Conservation (phyloP, 2,797 vertebrate species). For the Poecilia gillii region DNA sequence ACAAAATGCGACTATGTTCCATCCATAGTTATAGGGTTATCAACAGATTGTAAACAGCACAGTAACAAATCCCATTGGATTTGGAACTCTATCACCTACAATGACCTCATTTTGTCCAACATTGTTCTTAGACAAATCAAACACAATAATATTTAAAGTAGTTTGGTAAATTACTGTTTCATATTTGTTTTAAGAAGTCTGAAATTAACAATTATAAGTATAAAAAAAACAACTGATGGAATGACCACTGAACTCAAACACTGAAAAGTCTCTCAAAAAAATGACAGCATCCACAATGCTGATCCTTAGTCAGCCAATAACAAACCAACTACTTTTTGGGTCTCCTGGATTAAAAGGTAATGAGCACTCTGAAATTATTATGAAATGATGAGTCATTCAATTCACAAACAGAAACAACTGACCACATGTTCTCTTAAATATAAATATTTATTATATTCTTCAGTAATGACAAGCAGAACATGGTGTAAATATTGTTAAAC, state of each 20-base stretch:
- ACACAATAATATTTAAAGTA: neutral
- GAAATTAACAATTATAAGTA: neutral
- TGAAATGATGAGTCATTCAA: neutral
- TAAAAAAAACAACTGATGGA: too few relatives aligned
- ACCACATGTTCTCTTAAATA: constrained; percentile 20
- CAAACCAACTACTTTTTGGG: neutral
- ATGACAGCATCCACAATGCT: too few relatives aligned
- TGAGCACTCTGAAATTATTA: neutral
- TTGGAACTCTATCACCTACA: neutral
- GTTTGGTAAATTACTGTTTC: neutral
- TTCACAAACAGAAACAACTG: constrained; percentile 1
- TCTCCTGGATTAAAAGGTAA: neutral
- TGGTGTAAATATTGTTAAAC: constrained; percentile 27
- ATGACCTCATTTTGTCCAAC: neutral
- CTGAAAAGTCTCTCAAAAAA: neutral
- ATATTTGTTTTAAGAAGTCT: neutral
- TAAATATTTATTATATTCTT: constrained; percentile 53
- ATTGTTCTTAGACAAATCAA: neutral
- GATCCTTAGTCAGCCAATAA: too few relatives aligned
- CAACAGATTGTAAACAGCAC: neutral
- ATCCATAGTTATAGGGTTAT: neutral
- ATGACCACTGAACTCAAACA: too few relatives aligned
- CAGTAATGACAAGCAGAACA: constrained; percentile 21
- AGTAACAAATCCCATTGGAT: neutral
- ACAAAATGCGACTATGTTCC: neutral